Base-by-base conservation (phyloP, 1,140 invertebrate species). In the Phocides pigmalion region DNA sequence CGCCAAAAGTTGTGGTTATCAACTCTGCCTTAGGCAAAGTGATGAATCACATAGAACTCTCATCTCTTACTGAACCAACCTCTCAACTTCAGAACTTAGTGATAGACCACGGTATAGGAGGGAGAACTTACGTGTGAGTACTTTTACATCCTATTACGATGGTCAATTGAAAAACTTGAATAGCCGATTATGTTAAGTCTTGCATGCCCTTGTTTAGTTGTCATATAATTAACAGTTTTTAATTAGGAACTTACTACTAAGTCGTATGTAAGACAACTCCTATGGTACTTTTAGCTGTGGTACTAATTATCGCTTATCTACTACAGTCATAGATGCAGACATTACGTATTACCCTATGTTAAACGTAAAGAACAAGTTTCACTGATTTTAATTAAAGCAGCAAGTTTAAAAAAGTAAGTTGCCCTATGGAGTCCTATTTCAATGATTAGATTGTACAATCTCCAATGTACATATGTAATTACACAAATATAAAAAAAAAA, bases 1-100 rank as follows among this genome's bases (percentile, higher is more conserved):
- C 92, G 8, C 94, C 95, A 0, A 96, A 95, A 82, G 92, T 96
- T 14, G 92, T 95, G 5, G 94, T 92, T n/a, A 90, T 95, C 44
- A 92, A 93, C 66, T 85, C 93, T 0, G 87, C 93, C 41, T 93
- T 92, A 32, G 92, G 92, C 22, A 94, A 94, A 84, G 82, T 95
- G 20, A 90, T 94, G 1, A 94, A 94, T 74, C 85, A 82, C 19
- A 91, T 95, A 28, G 93, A 94, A 64, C 75, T 95, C 8, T 92
- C 90, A 9, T 70, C 89, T 4, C 79, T 94, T 17, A 85, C 93
- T 0, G 92, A 90, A 37, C 68, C 90, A 0, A 86, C 91, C 3
- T 94, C 94, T 8, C 89, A 93, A 35, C 81, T 95, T 14, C 95
- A 95, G 72, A 95, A 94, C 70, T 78, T 95, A n/a, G 82, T 93